Evolutionary conservation across 2,888 invertebrate species (phyloP).

Genomic region (Polia nebulosa): DNA sequence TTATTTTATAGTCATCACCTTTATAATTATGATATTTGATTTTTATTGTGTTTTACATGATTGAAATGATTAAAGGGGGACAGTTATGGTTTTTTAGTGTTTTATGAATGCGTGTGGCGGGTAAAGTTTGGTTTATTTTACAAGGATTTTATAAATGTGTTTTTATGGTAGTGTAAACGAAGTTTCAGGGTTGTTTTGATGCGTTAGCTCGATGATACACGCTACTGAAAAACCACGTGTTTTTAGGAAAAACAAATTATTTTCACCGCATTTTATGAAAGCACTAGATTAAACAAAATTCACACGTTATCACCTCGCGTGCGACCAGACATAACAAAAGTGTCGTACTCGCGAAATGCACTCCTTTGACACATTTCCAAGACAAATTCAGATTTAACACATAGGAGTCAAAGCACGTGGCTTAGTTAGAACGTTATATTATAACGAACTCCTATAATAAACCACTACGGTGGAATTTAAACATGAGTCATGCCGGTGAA

Average conservation of each 20-base stretch:
- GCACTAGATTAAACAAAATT: conserved; percentile 1
- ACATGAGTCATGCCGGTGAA: conserved; percentile 58
- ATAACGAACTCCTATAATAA: conserved; percentile 19
- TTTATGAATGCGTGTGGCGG: conserved; percentile 29
- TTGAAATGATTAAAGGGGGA: conserved; percentile 47
- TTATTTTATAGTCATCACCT: conserved; percentile 26
- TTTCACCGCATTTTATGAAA: neutral
- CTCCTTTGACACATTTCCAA: conserved; percentile 66
- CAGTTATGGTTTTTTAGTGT: conserved; percentile 38
- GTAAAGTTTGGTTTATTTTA: conserved; percentile 20
- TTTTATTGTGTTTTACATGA: conserved; percentile 54
- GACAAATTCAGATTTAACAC: conserved; percentile 61
- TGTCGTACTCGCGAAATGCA: conserved; percentile 48
- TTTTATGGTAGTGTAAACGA: conserved; percentile 4
- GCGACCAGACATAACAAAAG: conserved; percentile 53
- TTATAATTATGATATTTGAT: conserved; percentile 44
- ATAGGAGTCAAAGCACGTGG: conserved; percentile 54
- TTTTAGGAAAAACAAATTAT: neutral
- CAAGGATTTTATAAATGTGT: conserved; percentile 9
- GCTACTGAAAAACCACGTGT: conserved; percentile 5
- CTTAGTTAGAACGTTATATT: conserved; percentile 34
- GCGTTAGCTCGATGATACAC: neutral
- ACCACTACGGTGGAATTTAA: conserved; percentile 49
- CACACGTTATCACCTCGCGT: conserved; percentile 41
- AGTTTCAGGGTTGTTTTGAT: neutral